These are phyloP conservation scores for Apamea monoglypha DNA, from an alignment of 2,888 invertebrate genomes.

Conservation along the genomic window DNA sequence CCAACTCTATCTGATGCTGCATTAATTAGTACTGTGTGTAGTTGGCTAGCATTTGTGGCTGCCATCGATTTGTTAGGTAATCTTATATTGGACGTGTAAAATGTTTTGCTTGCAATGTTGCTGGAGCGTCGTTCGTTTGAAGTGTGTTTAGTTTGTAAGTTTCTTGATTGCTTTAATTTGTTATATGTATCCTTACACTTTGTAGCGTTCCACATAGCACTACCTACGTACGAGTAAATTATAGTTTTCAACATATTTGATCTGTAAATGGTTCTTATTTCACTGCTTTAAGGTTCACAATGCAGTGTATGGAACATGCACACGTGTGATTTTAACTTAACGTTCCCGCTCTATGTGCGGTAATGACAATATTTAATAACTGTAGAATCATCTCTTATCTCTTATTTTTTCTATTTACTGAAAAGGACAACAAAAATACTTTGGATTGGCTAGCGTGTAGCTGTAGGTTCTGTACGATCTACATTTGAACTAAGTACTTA, in stretches of 20 bases:
- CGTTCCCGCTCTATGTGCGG: neutral
- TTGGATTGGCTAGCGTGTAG: neutral
- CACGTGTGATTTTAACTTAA: neutral
- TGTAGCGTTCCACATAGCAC: neutral
- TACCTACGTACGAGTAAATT: neutral
- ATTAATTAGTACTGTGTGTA: conserved; percentile 35
- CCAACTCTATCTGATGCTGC: conserved; percentile 9
- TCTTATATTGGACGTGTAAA: neutral
- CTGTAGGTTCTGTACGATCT: too few species aligned
- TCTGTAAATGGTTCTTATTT: neutral
- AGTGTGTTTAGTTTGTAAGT: neutral
- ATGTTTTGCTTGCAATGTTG: conserved; percentile 6
- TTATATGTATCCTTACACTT: neutral
- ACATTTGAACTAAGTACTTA: too few species aligned
- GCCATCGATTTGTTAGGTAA: conserved; percentile 24
- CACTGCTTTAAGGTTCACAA: neutral
- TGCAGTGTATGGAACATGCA: neutral
- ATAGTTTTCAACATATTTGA: neutral
- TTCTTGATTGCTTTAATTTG: neutral
- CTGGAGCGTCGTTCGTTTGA: neutral
- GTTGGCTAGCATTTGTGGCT: conserved; percentile 14
- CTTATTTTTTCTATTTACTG: neutral
- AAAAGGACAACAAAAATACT: neutral
- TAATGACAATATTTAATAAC: neutral
- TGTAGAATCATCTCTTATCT: too few species aligned